A percentile compares a stretch with the other conserved stretches of the same genome.
Evolutionary conservation across 2,888 invertebrate species (phyloP).

Genomic region (Eupithecia pulchellata): DNA sequence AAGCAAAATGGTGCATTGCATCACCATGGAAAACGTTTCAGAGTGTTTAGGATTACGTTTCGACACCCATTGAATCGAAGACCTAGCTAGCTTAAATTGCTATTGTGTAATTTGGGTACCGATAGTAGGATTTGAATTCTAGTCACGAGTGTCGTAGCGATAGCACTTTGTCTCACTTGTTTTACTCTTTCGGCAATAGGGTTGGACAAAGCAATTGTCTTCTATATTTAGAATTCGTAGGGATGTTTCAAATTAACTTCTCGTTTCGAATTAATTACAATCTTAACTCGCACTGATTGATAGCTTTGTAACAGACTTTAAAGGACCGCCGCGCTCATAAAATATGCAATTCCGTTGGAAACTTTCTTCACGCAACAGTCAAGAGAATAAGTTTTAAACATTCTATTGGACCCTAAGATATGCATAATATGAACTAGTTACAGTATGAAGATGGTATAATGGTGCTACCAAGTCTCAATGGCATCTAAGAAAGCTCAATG

Average conservation of each 20-base stretch:
- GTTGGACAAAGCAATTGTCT: conserved; percentile 20
- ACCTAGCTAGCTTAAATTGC: conserved; percentile 33
- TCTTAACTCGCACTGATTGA: conserved; percentile 19
- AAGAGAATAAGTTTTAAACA: neutral
- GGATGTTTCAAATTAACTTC: conserved; percentile 17
- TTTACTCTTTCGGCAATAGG: conserved; percentile 29
- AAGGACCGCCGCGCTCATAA: conserved; percentile 11
- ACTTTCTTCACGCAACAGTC: conserved; percentile 7
- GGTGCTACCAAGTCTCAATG: neutral
- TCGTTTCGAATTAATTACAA: conserved; percentile 18
- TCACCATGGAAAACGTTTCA: conserved; percentile 18
- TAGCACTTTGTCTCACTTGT: conserved; percentile 36
- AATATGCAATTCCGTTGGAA: conserved; percentile 20
- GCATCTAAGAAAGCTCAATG: conserved; percentile 9
- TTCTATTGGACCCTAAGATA: neutral
- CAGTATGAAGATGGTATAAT: conserved; percentile 4
- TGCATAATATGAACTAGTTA: neutral
- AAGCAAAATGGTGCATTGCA: conserved; percentile 46
- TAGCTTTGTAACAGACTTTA: conserved; percentile 21
- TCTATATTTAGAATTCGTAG: conserved; percentile 24
- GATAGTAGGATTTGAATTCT: conserved; percentile 33
- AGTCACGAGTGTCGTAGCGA: conserved; percentile 39
- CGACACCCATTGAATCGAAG: conserved; percentile 30
- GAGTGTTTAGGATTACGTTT: conserved; percentile 15
- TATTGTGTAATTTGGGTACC: conserved; percentile 36